Conservation (phyloP, 2,888 invertebrate genomes). For the Morpho helenor region DNA sequence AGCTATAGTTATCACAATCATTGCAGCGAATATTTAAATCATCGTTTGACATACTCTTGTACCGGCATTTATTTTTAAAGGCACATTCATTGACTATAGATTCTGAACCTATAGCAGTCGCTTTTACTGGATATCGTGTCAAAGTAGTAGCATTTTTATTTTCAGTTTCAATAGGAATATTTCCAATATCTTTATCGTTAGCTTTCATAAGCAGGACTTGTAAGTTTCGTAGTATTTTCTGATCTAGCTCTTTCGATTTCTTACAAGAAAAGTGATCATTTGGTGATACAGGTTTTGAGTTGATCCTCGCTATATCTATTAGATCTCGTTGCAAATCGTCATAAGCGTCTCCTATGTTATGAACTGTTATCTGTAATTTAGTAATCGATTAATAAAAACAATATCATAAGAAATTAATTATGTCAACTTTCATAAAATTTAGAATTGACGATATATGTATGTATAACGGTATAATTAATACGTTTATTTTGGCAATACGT, state of each 20-base stretch:
- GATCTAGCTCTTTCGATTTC: slow-evolving; percentile 1
- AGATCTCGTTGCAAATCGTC: slow-evolving; percentile 48
- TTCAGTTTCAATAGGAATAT: slow-evolving; percentile 2
- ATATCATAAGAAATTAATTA: neutral
- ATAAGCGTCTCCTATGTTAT: slow-evolving; percentile 47
- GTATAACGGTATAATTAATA: neutral
- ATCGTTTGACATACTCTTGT: neutral
- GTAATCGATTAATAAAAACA: neutral
- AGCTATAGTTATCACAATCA: neutral
- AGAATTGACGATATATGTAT: neutral
- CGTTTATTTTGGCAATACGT: neutral
- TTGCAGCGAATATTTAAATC: neutral
- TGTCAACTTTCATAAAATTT: neutral
- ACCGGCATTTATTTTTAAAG: slow-evolving; percentile 3
- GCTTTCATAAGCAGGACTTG: slow-evolving; percentile 2
- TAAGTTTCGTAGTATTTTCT: slow-evolving; percentile 1
- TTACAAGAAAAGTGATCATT: neutral
- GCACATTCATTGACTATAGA: neutral
- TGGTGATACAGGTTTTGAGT: slow-evolving; percentile 1
- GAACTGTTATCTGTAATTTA: slow-evolving; percentile 47
- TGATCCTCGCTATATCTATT: slow-evolving; percentile 30
- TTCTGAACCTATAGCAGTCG: slow-evolving; percentile 31
- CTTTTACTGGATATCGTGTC: slow-evolving; percentile 39
- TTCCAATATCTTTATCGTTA: slow-evolving; percentile 2
- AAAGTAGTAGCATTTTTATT: slow-evolving; percentile 35